A percentile compares a stretch with the other conserved stretches of the same genome.
Conservation (phyloP, 2,113 vertebrate species). For the Paramormyrops kingsleyae region DNA sequence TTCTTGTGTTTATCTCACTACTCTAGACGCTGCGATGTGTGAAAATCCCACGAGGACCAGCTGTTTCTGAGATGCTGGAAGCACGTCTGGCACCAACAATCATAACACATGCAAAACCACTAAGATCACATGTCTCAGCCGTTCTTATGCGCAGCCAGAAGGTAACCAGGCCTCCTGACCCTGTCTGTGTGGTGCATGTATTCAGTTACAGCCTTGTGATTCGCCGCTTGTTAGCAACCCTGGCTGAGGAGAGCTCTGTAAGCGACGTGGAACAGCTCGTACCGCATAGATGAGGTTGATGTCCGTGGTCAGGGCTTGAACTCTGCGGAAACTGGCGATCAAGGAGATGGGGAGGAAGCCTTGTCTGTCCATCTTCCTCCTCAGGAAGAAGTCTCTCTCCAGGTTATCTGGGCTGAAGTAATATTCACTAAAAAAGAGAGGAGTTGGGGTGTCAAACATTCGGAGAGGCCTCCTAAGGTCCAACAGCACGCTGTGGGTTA, state of each 20-base stretch:
- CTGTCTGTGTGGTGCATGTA: background rate
- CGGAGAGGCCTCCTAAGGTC: background rate
- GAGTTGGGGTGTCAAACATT: background rate
- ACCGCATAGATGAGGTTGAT: slow-evolving; percentile 83
- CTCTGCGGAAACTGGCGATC: slow-evolving; percentile 89
- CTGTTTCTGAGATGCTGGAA: background rate
- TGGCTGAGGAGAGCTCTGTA: background rate
- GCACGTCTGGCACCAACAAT: background rate
- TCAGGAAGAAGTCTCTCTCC: slow-evolving; percentile 91
- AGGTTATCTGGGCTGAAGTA: slow-evolving; percentile 97
- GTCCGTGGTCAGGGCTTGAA: slow-evolving; percentile 92
- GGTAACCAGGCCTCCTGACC: background rate
- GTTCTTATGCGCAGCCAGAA: background rate
- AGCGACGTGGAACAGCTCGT: background rate
- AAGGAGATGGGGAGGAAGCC: slow-evolving; percentile 88
- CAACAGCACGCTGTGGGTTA: background rate
- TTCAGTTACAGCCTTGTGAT: background rate
- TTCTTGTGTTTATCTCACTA: background rate
- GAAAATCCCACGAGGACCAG: background rate
- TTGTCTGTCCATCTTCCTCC: slow-evolving; percentile 87
- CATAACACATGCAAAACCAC: background rate
- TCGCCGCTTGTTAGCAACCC: background rate
- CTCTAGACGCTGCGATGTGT: background rate
- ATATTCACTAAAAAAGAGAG: slow-evolving; percentile 71
- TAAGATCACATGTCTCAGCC: background rate